Percentiles rank a stretch among this genome's conserved stretches.
These are phyloP conservation scores for Caerostris extrusa DNA, from an alignment of 1,140 invertebrate species.

Conservation along the genomic window DNA sequence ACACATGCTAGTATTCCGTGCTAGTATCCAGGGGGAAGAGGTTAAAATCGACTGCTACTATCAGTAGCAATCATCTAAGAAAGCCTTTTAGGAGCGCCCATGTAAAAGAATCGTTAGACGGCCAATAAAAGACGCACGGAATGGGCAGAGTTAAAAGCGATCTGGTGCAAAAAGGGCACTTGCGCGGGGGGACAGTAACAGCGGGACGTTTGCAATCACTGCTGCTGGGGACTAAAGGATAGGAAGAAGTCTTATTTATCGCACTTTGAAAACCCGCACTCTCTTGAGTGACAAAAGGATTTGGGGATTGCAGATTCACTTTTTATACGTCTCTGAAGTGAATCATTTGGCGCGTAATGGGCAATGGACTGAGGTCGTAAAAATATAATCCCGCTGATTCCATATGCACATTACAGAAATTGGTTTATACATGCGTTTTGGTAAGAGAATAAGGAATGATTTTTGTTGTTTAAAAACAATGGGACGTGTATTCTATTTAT, in stretches of 20 bases:
- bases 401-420: neutral
- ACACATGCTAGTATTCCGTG: no score
- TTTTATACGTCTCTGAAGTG: slow-evolving; percentile 61
- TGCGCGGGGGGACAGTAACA: neutral
- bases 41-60: neutral
- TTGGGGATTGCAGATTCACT: slow-evolving; percentile 18
- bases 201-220: neutral
- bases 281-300: slow-evolving; percentile 44
- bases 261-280: slow-evolving; percentile 16
- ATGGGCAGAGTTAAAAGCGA: slow-evolving; percentile 13
- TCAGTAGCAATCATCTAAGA: neutral
- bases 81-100: neutral
- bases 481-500: no score
- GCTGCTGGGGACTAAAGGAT: slow-evolving; percentile 29
- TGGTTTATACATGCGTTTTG: neutral
- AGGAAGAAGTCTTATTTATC: slow-evolving; percentile 52
- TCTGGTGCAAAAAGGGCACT: neutral
- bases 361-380: slow-evolving; percentile 2
- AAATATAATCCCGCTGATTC: neutral
- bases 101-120: neutral
- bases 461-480: no score
- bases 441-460: no score
- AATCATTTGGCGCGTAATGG: slow-evolving; percentile 55
- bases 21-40: no score
- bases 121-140: neutral